Conservation (phyloP, 2,888 invertebrate species). For the Microctonus aethiopoides region DNA sequence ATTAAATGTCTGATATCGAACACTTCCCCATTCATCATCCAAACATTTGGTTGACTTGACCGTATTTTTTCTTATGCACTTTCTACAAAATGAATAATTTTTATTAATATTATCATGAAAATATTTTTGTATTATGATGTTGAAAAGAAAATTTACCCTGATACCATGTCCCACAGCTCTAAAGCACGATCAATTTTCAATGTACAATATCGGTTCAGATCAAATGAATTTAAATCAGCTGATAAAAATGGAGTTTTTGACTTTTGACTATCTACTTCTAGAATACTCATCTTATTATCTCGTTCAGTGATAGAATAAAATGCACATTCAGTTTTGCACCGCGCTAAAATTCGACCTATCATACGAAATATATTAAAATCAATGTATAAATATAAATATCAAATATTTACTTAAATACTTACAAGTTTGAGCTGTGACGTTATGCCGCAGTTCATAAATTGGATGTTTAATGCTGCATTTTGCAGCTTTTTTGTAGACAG, state of each 20-base stretch:
- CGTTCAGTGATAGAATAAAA: slow-evolving; percentile 49
- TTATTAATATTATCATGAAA: background rate
- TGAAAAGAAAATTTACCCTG: slow-evolving; percentile 42
- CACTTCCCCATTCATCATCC: slow-evolving; percentile 56
- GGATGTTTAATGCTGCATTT: slow-evolving; percentile 49
- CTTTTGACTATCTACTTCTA: slow-evolving; percentile 45
- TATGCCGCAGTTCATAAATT: slow-evolving; percentile 53
- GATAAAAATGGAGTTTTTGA: slow-evolving; percentile 55
- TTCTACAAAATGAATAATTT: slow-evolving; percentile 40
- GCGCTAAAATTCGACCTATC: slow-evolving; percentile 53
- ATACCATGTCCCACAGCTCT: slow-evolving; percentile 53
- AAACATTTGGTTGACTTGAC: slow-evolving; percentile 30
- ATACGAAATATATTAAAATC: slow-evolving; percentile 22
- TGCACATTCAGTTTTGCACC: slow-evolving; percentile 52
- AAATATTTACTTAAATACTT: slow-evolving; percentile 32
- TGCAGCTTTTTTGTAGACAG: slow-evolving; percentile 50
- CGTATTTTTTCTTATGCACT: slow-evolving; percentile 32
- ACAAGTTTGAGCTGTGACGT: slow-evolving; percentile 43
- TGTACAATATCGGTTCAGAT: slow-evolving; percentile 53
- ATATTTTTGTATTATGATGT: background rate
- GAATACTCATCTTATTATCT: slow-evolving; percentile 45
- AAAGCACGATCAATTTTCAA: slow-evolving; percentile 48
- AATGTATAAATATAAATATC: background rate
- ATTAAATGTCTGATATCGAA: slow-evolving; percentile 52
- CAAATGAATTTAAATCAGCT: slow-evolving; percentile 53